Evolutionary conservation across 2,113 vertebrate species (phyloP).

Genomic region (Glaucomys volans): DNA sequence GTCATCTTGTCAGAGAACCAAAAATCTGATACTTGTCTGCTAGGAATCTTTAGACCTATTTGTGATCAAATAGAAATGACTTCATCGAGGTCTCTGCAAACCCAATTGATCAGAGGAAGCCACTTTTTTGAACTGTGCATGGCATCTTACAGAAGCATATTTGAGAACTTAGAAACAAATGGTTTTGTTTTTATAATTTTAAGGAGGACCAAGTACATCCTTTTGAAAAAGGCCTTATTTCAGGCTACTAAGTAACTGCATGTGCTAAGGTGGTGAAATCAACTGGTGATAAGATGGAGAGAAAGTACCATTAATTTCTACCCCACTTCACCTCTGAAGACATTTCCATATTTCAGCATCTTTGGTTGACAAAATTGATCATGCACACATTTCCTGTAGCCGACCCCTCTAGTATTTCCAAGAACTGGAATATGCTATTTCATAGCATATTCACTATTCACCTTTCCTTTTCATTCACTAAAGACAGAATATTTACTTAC

Average conservation of each 20-base stretch:
- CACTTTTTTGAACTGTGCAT: not conserved
- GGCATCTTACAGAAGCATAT: not conserved
- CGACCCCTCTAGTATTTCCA: not conserved
- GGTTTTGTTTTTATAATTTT: conserved; percentile 24
- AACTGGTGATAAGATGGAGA: not conserved
- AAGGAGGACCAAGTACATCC: not conserved
- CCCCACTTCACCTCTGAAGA: not conserved
- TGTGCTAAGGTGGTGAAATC: not conserved
- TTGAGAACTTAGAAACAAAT: conserved; percentile 31
- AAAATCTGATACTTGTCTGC: conserved; percentile 4
- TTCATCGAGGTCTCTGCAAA: conserved; percentile 53
- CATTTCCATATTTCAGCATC: not conserved
- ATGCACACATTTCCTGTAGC: not conserved
- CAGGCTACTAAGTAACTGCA: not conserved
- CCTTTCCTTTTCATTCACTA: not conserved
- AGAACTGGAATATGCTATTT: not conserved
- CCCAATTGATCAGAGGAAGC: not conserved
- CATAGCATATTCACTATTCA: too few species aligned
- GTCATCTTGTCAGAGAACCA: conserved; percentile 49
- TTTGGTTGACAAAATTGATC: not conserved
- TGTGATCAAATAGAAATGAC: conserved; percentile 44
- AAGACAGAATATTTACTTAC: not conserved
- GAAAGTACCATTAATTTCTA: not conserved
- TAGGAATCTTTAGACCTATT: conserved; percentile 2
- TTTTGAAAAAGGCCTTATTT: not conserved